phyloP scores from a whole-genome alignment of 53 echinoderm and acorn worm genomes.

The Antedon mediterranea region DNA sequence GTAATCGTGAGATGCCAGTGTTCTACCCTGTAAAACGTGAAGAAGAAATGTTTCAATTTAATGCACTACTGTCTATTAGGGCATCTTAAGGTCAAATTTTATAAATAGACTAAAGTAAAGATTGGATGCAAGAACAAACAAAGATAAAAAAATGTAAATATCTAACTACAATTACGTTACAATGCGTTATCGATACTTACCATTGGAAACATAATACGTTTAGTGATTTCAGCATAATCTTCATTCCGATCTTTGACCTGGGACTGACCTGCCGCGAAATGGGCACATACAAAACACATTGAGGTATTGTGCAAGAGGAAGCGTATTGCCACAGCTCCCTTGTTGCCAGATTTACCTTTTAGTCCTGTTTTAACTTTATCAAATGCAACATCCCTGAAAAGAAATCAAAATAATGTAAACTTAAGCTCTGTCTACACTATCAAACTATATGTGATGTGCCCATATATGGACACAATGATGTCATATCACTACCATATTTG shows the following conservation, averaged over 20 bases:
- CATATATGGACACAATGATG: too few species aligned
- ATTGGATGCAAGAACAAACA: too few species aligned
- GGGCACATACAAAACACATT: conserved; percentile 76
- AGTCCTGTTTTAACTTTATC: conserved; percentile 91
- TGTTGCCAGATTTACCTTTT: conserved; percentile 77
- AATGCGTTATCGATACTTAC: conserved; percentile 13
- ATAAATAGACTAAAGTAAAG: not conserved
- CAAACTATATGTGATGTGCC: too few species aligned
- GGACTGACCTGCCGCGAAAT: conserved; percentile 85
- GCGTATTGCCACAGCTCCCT: conserved; percentile 73
- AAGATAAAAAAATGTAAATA: too few species aligned
- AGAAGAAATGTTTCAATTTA: not conserved
- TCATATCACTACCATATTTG: too few species aligned
- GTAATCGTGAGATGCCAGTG: conserved; percentile 67
- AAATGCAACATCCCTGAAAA: conserved; percentile 57
- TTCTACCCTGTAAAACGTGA: conserved; percentile 39
- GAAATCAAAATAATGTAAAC: not conserved
- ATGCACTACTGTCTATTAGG: not conserved
- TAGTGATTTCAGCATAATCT: conserved; percentile 68
- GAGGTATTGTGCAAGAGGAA: conserved; percentile 74
- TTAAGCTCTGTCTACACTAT: too few species aligned
- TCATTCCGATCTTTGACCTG: conserved; percentile 91
- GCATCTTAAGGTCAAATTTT: not conserved
- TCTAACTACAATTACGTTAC: too few species aligned
- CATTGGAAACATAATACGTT: conserved; percentile 87